Percentiles rank a stretch among this genome's conserved stretches.
Evolutionary conservation across 2,888 invertebrate genomes (phyloP).

Genomic region (Cenopis cana): DNA sequence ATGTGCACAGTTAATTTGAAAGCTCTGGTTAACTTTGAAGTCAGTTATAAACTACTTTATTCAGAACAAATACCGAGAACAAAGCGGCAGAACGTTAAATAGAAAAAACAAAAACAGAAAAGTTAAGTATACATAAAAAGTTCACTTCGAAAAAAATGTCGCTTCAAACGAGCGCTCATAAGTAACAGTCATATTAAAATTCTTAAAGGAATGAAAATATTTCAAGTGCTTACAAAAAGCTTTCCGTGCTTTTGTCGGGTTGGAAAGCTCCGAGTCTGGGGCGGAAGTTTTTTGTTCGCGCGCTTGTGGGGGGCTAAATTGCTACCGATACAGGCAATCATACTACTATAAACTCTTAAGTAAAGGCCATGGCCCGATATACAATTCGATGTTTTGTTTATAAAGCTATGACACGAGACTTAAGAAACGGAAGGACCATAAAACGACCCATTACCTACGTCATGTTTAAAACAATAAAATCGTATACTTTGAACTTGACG

Average conservation of each 20-base stretch:
- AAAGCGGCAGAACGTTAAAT: background rate
- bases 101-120: background rate
- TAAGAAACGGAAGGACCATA: too few relatives aligned
- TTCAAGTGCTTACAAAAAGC: conserved; percentile 34
- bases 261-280: conserved; percentile 20
- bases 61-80: background rate
- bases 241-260: conserved; percentile 31
- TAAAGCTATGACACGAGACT: too few relatives aligned
- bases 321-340: conserved; percentile 20
- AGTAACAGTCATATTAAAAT: conserved; percentile 41
- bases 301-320: conserved; percentile 19
- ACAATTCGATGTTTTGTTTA: too few relatives aligned
- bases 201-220: conserved; percentile 32
- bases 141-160: conserved; percentile 7
- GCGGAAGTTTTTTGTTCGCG: conserved; percentile 34
- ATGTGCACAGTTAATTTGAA: background rate
- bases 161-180: conserved; percentile 24
- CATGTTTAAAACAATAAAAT: too few relatives aligned
- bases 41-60: background rate
- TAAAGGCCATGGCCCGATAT: too few relatives aligned
- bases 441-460: too few relatives aligned
- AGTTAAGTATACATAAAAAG: background rate
- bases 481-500: too few relatives aligned
- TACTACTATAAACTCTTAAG: conserved; percentile 10
- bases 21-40: background rate